Evolutionary conservation across 2,113 vertebrate species (phyloP), one percentile per base, ranked within the genome.

Genomic region (Furnarius figulus): DNA sequence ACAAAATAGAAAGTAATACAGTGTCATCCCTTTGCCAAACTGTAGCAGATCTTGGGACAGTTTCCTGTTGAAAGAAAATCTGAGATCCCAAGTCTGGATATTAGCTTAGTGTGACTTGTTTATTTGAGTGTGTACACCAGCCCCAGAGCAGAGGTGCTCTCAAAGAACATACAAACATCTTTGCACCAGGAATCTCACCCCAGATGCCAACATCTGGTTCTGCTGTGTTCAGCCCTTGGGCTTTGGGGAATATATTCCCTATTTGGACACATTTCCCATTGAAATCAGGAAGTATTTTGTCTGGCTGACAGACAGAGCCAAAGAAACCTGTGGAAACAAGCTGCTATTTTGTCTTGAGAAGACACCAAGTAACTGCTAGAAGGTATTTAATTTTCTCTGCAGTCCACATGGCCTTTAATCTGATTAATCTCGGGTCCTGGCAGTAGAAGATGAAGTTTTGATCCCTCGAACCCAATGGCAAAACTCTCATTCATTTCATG

Each of bases 161-260:
- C 74, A 87, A 73, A 75, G 66, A 93, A 40, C 63, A 47, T 2
- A 20, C 63, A 85, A 79, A 89, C 31, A 56, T 74, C 49, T 86
- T 77, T 59, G 65, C 39, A 86, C 47, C 49, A 68, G 68, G 68
- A 94, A 77, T 88, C 47, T 95, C 82, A 78, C 39, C 68, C 65
- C 72, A 74, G 40, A 90, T 95, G 83, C 85, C 90, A 86, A 65
- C 95, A 93, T 96, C 90, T 96, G 92, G 35, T 94, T 94, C 87
- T 89, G 68, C 70, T 94, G 46, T 30, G 62, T 70, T 75, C 84
- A 94, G 76, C 79, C 92, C 84, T 72, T 93, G 92, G 88, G 85
- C 40, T 94, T 84, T 50, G 40, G 53, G 80, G 80, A 87, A 37
- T 6, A 88, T 86, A 62, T 75, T 93, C 76, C 73, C 66, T 85